Evolutionary conservation across 2,113 vertebrate genomes (phyloP), one percentile per base, ranked within the genome.

Genomic region (Syngnathus scovelli): DNA sequence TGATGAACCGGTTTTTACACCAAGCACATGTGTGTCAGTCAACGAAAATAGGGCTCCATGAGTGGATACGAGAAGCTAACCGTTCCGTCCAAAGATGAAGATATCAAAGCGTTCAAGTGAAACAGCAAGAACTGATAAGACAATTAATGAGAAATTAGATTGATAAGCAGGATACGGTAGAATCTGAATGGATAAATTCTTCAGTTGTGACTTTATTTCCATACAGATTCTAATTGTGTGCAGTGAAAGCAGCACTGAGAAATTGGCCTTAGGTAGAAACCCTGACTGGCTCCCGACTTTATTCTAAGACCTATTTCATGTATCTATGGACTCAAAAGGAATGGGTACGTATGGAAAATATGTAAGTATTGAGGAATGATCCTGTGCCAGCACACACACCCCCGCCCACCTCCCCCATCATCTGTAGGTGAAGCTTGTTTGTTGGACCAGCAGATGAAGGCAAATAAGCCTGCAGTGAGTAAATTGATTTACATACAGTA

Each of bases 401-500:
- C 21, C 12, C 23, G 33, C 55, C 27, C 21, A 1, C 4, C 21
- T 10, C 52, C 11, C 36, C 61, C 39, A 46, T 65, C 46, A 21
- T 61, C 71, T 75, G 64, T 64, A 77, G 72, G 55, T 77, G 74
- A 69, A 62, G 51, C 46, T 61, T 44, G 48, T 43, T 41, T 62
- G 66, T 27, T n/a, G 46, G n/a, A 18, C 49, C n/a, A 16, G 23
- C 21, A 52, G 66, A 68, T 78, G 48, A 49, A 48, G 60, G 71
- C 58, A 71, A 69, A 75, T 71, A 78, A 76, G 64, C 70, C 60
- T 62, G 69, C 74, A 55, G 64, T 66, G 71, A 74, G 60, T 74
- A 69, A 77, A 78, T 68, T 58, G 63, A 72, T 82, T 82, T 73
- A 59, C 71, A 78, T 64, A 62, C n/a, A 41, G 21, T 44, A 51